Evolutionary conservation across 2,888 invertebrate species (phyloP).

Genomic region (Melanargia galathea): DNA sequence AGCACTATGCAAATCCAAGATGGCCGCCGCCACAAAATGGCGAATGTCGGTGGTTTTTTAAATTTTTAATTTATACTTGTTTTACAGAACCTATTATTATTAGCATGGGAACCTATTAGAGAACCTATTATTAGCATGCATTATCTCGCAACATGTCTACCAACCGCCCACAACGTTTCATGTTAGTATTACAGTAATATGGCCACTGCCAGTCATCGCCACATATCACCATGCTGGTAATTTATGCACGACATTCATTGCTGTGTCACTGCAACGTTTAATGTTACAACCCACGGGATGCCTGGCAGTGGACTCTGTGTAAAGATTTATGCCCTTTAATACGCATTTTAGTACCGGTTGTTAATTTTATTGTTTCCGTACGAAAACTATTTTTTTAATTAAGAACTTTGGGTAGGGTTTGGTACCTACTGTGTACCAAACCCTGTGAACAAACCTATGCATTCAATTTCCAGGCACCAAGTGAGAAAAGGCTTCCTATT

Average conservation of each 20-base stretch:
- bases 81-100: neutral
- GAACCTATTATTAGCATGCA: neutral
- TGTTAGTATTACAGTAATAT: slow-evolving; percentile 34
- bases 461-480: too few relatives aligned
- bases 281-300: slow-evolving; percentile 44
- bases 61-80: too few relatives aligned
- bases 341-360: slow-evolving; percentile 39
- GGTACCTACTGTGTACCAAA: neutral
- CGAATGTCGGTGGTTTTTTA: too few relatives aligned
- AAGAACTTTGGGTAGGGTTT: neutral
- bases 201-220: slow-evolving; percentile 25
- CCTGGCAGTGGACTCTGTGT: slow-evolving; percentile 43
- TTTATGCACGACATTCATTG: slow-evolving; percentile 51
- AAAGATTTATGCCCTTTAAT: slow-evolving; percentile 47
- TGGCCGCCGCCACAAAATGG: too few relatives aligned
- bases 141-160: too few relatives aligned
- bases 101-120: neutral
- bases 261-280: slow-evolving; percentile 47
- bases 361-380: slow-evolving; percentile 38
- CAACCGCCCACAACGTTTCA: slow-evolving; percentile 5
- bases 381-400: slow-evolving; percentile 11
- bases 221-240: slow-evolving; percentile 46
- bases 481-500: too few relatives aligned
- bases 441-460: too few relatives aligned
- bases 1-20: too few relatives aligned